Evolutionary conservation across 2,888 invertebrate species (phyloP).

Genomic region (Elysia crispata): DNA sequence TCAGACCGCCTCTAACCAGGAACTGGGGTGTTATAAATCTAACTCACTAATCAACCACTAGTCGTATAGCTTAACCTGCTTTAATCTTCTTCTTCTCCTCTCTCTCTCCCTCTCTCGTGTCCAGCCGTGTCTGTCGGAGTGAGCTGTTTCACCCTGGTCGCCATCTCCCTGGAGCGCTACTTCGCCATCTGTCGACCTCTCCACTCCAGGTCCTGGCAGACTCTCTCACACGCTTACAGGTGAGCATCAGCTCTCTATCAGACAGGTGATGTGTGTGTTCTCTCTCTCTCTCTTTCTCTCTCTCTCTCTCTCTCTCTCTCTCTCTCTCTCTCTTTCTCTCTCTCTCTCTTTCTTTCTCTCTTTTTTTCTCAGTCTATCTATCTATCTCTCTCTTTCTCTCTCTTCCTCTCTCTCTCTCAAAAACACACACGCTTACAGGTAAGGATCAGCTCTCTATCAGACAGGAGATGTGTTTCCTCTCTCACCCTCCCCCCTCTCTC

Average conservation of each 20-base stretch:
- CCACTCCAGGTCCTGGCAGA: conserved; percentile 86
- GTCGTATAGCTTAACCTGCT: not conserved
- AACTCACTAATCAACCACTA: too few species aligned
- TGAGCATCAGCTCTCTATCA: conserved; percentile 38
- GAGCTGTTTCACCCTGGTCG: conserved; percentile 86
- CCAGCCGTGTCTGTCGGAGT: conserved; percentile 3
- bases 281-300: not conserved
- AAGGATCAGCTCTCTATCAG: conserved; percentile 26
- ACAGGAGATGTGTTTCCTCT: not conserved
- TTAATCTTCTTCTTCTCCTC: not conserved
- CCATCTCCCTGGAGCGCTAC: conserved; percentile 87
- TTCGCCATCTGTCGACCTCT: conserved; percentile 88
- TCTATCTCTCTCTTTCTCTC: conserved; percentile 2
- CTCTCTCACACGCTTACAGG: conserved; percentile 84
- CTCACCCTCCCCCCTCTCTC: conserved; percentile 15
- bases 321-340: conserved; percentile 34
- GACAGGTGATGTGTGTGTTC: not conserved
- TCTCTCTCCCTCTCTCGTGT: not conserved
- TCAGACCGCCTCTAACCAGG: too few species aligned
- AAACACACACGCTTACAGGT: too few species aligned
- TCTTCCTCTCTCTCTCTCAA: conserved; percentile 1
- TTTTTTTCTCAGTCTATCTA: conserved; percentile 81
- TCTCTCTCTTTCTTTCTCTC: conserved; percentile 68
- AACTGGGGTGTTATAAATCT: too few species aligned
- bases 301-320: conserved; percentile 9